Base-by-base conservation (phyloP, 2,113 vertebrate genomes). In the Urocitellus parryii region DNA sequence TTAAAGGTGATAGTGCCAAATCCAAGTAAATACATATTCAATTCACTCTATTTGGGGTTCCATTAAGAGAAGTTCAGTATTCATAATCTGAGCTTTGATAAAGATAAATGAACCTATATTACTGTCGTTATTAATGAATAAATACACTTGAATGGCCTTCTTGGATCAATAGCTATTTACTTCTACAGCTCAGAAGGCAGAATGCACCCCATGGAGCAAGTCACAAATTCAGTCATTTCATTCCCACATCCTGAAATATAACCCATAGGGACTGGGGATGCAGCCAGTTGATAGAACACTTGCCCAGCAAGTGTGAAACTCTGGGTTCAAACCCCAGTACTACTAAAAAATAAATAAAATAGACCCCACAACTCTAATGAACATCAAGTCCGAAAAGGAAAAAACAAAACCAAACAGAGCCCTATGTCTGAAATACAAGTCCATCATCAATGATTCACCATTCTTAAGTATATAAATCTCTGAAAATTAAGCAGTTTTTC, bases 21-120 rank as follows among this genome's bases (percentile, higher is more conserved):
- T 37, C 37, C 32, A 78, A 65, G 37, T 5, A 32, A 76, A 89
- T n/a, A 58, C n/a, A 76, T 48, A 61, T 37, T 39, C 3, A 77
- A 39, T 9, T 45, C 25, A 24, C 39, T 93, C 11, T 73, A 22
- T 25, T 51, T 72, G 27, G 29, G 48, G 56, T 56, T 87, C 65
- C 68, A 78, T 25, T 56, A 90, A 65, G 29, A 51, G 17, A 87
- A 77, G 34, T 39, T 63, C n/a, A 32, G 24, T 51, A 88, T 34
- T 91, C 39, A 27, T 68, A 79, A 92, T 58, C 67, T 73, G 63
- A 91, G 72, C 48, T 78, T 83, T 88, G 8, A 82, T n/a, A 88
- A 84, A 90, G 39, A 70, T 24, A 80, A 74, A 45, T 22, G 18
- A 73, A 83, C 73, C 20, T 24, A 25, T 8, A 68, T 16, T 53